Percentiles rank a stretch among this genome's conserved stretches.
phyloP scores from a whole-genome alignment of 1,140 invertebrate species.

The Platorchestia sp. region DNA sequence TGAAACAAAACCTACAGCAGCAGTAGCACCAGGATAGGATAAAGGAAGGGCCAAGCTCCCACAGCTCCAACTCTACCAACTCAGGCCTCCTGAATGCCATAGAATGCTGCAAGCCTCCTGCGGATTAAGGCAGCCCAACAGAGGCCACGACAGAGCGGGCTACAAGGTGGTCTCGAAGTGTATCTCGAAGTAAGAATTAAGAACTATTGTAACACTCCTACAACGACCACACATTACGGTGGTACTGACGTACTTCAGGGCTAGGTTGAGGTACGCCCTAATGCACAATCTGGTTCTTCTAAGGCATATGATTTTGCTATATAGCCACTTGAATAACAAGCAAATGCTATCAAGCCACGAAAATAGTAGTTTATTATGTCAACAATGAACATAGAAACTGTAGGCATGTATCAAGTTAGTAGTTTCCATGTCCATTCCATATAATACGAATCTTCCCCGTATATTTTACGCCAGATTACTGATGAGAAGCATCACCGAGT shows the following conservation, averaged over 20 bases:
- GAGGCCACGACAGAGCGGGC: background rate
- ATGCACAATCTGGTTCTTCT: background rate
- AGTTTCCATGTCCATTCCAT: background rate
- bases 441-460: background rate
- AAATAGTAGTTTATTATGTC: background rate
- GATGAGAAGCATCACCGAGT: background rate
- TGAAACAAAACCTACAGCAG: background rate
- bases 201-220: background rate
- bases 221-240: background rate
- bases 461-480: background rate
- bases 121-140: background rate
- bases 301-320: background rate
- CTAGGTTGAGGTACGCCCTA: background rate
- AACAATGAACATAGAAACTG: background rate
- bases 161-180: background rate
- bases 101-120: background rate
- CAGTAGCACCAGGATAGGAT: background rate
- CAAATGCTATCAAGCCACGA: background rate
- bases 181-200: background rate
- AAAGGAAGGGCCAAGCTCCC: background rate
- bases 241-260: background rate
- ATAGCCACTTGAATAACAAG: too few relatives aligned
- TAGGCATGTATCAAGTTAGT: background rate
- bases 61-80: background rate
- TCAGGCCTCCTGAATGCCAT: background rate